Evolutionary conservation across 2,888 invertebrate genomes (phyloP), one percentile per base, ranked within the genome.

Genomic region (Thelaira solivaga): DNA sequence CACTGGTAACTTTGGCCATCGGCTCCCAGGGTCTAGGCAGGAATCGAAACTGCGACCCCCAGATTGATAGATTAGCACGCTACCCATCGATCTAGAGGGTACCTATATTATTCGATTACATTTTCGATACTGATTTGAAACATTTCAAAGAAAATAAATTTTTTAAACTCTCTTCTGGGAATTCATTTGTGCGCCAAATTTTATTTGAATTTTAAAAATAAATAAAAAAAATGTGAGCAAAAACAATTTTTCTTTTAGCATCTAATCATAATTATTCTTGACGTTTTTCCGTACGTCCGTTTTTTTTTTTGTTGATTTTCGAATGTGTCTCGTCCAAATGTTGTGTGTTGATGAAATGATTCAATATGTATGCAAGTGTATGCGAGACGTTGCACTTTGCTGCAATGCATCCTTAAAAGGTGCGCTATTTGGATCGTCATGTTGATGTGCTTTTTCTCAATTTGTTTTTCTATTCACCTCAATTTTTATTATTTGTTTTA

Each of bases 361-460:
- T 68, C 13, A 45, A 36, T 29, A 51, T 34, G 36, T 31, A 20
- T 22, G 6, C 26, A 16, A 16, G 22, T 67, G 59, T 41, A n/a
- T 45, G 45, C 11, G 31, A 24, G 43, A 22, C 26, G 39, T 47
- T 68, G 65, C 59, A 74, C 36, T 76, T 57, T 57, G 34, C 16
- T 68, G 61, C 57, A 73, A 59, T 68, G 62, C 64, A 80, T 80
- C 80, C 80, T 80, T 80, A 76, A 80, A 80, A 80, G 80, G 80
- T 76, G 80, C 69, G 79, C 53, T 61, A 29, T 62, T 77, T 68
- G 62, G 71, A 64, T 72, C 41, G 49, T 74, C 22, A 53, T 68
- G n/a, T 18, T 61, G 36, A n/a, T 61, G 55, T 20, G 4, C 16
- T 43, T 26, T 16, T 22, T 41, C 49, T 3, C 0, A 22, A 18